A percentile compares a stretch with the other conserved stretches of the same genome.
Evolutionary conservation across 1,140 invertebrate species (phyloP).

Genomic region (Drosophila malerkotliana): DNA sequence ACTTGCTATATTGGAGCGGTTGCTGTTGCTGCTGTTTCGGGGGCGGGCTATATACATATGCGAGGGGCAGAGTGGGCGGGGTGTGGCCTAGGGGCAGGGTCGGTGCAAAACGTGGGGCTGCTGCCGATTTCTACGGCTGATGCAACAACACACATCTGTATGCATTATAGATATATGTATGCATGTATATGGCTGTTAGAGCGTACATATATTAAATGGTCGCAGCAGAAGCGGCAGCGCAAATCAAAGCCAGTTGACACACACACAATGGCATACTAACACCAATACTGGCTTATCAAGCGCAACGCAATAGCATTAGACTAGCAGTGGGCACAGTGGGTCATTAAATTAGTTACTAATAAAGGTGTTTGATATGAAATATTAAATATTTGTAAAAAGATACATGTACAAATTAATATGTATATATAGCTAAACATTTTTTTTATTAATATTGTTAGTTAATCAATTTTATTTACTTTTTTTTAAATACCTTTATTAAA

Average conservation of each 20-base stretch:
- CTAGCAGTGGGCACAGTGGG: conserved; percentile 48
- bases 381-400: no score
- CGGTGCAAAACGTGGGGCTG: conserved; percentile 66
- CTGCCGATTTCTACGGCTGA: conserved; percentile 78
- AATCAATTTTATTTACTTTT: no score
- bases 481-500: no score
- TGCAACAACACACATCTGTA: conserved; percentile 68
- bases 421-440: no score
- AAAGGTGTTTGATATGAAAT: no score
- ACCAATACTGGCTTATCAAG: conserved; percentile 64
- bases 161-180: conserved; percentile 21
- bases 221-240: conserved; percentile 46
- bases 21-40: conserved; percentile 20
- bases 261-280: conserved; percentile 54
- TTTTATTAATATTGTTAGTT: no score
- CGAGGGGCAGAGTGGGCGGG: conserved; percentile 1
- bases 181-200: not conserved
- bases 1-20: conserved; percentile 66
- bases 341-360: not conserved
- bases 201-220: conserved; percentile 27
- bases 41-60: not conserved
- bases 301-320: conserved; percentile 67
- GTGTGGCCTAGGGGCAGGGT: conserved; percentile 52
- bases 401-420: no score
- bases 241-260: conserved; percentile 80